Percentiles rank a stretch among this genome's conserved stretches.
Conservation (phyloP, 2,797 vertebrate species). For the Rhinoraja longicauda region DNA sequence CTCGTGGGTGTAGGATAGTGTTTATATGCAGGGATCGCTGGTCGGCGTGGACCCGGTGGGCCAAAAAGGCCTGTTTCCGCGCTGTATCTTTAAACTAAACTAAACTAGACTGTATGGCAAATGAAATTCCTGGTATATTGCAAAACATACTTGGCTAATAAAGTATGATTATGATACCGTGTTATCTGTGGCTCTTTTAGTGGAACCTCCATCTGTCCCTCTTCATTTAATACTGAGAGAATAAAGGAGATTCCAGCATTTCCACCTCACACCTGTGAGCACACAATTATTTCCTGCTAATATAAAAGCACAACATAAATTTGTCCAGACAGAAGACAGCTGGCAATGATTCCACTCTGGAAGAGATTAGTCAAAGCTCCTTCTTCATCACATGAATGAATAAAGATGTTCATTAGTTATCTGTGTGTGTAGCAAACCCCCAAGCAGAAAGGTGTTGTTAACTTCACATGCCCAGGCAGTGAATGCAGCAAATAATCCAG, state of each 20-base stretch:
- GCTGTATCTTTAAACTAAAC: too few relatives aligned
- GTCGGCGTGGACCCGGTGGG: too few relatives aligned
- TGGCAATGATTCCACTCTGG: background rate
- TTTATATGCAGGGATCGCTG: too few relatives aligned
- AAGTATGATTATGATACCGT: background rate
- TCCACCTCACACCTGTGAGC: background rate
- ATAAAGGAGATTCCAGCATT: background rate
- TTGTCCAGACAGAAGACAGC: background rate
- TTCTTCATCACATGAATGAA: background rate
- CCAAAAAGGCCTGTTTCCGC: too few relatives aligned
- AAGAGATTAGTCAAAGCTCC: background rate
- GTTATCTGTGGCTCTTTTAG: background rate
- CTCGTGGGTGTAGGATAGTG: too few relatives aligned
- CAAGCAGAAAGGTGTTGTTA: background rate
- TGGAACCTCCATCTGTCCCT: background rate
- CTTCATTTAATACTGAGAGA: too few relatives aligned
- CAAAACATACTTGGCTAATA: too few relatives aligned
- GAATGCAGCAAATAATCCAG: background rate
- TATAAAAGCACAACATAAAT: background rate
- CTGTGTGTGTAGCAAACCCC: background rate
- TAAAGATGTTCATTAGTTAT: background rate
- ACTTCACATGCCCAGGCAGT: background rate
- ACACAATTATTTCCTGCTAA: background rate
- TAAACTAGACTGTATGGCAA: too few relatives aligned
- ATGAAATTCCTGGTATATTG: too few relatives aligned